phyloP scores from a whole-genome alignment of 2,888 invertebrate species.

The Hirtodrosophila confusa region DNA sequence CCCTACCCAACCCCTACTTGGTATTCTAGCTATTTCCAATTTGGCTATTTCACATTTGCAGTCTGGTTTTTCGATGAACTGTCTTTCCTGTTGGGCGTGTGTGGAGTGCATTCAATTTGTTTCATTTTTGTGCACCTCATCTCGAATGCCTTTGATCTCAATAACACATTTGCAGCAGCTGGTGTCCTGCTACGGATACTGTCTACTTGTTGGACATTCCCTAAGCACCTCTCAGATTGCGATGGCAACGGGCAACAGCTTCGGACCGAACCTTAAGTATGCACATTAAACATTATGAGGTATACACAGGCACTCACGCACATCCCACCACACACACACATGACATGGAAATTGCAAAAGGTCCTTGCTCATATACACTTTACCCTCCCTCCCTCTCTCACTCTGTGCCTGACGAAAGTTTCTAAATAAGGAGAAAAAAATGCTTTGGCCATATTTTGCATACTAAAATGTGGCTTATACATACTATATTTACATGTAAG shows the following conservation, averaged over 20 bases:
- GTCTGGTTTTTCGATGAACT: neutral
- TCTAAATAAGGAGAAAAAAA: constrained; percentile 50
- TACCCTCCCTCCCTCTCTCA: neutral
- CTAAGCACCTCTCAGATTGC: constrained; percentile 21
- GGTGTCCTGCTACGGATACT: constrained; percentile 20
- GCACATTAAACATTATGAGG: constrained; percentile 49
- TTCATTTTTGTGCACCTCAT: constrained; percentile 23
- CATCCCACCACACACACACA: constrained; percentile 3
- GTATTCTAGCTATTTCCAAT: neutral
- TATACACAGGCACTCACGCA: constrained; percentile 6
- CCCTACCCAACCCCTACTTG: too few species aligned
- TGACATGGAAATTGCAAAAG: constrained; percentile 31
- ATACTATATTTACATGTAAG: constrained; percentile 33
- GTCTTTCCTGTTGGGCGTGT: constrained; percentile 15
- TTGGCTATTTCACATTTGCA: neutral
- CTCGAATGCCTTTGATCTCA: constrained; percentile 23
- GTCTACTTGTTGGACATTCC: constrained; percentile 60
- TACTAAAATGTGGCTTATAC: constrained; percentile 61
- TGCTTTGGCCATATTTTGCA: constrained; percentile 70
- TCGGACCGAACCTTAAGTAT: constrained; percentile 42
- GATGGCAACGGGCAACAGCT: constrained; percentile 22
- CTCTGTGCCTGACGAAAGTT: constrained; percentile 36
- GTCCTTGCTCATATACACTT: constrained; percentile 27
- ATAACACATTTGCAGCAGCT: constrained; percentile 30
- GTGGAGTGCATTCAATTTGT: constrained; percentile 43